phyloP scores from a whole-genome alignment of 92 coral and sea anemone species.

The Phymanthus crucifer region DNA sequence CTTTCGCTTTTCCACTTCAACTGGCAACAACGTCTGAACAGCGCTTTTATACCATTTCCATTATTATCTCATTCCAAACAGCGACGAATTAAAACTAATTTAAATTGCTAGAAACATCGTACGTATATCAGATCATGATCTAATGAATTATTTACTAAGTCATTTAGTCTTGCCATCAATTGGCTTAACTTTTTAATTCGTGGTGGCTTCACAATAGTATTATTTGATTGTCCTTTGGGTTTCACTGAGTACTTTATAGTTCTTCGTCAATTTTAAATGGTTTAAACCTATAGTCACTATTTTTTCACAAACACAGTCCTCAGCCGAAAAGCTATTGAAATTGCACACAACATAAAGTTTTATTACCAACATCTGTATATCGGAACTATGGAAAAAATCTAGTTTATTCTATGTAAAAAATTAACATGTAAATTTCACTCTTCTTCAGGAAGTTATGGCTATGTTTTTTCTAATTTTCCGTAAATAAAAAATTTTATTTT shows the following conservation, averaged over 20 bases:
- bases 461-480: background rate
- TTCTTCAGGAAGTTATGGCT: background rate
- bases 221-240: background rate
- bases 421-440: background rate
- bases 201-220: background rate
- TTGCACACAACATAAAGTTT: background rate
- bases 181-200: background rate
- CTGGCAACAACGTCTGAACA: background rate
- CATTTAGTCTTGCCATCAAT: background rate
- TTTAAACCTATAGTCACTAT: too few species aligned
- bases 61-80: background rate
- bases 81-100: background rate
- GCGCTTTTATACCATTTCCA: background rate
- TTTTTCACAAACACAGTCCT: too few species aligned
- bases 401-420: background rate
- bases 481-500: background rate
- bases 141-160: conserved; percentile 9
- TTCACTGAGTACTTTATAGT: background rate
- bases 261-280: too few species aligned
- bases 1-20: background rate
- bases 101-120: background rate
- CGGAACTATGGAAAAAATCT: background rate
- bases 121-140: background rate
- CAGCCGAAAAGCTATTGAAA: too few species aligned
- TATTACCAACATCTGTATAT: background rate